Evolutionary conservation across 2,888 invertebrate genomes (phyloP).

Genomic region (Nemoura dubitans): DNA sequence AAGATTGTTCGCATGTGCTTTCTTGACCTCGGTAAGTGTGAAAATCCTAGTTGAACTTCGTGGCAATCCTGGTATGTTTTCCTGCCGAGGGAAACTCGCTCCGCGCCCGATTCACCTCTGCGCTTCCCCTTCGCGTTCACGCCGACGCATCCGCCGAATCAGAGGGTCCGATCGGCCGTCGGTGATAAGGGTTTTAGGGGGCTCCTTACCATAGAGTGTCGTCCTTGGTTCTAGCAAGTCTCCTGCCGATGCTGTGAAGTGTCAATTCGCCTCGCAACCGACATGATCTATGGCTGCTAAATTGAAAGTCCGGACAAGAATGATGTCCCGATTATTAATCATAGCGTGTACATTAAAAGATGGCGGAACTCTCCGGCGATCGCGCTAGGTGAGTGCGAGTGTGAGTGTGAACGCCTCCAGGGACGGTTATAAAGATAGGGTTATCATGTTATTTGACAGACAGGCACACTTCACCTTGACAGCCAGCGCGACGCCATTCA

Average conservation of each 20-base stretch:
- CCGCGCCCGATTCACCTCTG: no score
- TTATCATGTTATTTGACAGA: slow-evolving; percentile 34
- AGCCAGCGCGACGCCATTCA: slow-evolving; percentile 30
- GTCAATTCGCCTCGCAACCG: slow-evolving; percentile 26
- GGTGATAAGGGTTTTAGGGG: background rate
- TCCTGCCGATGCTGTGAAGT: background rate
- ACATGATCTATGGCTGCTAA: slow-evolving; percentile 38
- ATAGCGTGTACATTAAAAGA: background rate
- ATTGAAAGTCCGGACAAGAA: slow-evolving; percentile 39
- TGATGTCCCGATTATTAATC: slow-evolving; percentile 38
- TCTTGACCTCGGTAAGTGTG: no score
- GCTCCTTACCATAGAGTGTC: background rate
- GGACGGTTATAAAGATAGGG: slow-evolving; percentile 29
- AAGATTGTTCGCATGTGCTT: no score
- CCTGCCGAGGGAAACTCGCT: no score
- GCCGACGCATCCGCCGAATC: background rate
- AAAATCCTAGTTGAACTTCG: no score
- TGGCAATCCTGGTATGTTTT: no score
- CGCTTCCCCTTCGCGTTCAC: no score
- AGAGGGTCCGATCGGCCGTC: background rate
- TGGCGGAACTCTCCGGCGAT: background rate
- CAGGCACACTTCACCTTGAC: slow-evolving; percentile 32
- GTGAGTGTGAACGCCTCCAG: slow-evolving; percentile 26
- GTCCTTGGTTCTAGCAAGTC: background rate
- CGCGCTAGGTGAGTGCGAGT: background rate